Evolutionary conservation across 2,888 invertebrate species (phyloP).

Genomic region (Acronicta alni): DNA sequence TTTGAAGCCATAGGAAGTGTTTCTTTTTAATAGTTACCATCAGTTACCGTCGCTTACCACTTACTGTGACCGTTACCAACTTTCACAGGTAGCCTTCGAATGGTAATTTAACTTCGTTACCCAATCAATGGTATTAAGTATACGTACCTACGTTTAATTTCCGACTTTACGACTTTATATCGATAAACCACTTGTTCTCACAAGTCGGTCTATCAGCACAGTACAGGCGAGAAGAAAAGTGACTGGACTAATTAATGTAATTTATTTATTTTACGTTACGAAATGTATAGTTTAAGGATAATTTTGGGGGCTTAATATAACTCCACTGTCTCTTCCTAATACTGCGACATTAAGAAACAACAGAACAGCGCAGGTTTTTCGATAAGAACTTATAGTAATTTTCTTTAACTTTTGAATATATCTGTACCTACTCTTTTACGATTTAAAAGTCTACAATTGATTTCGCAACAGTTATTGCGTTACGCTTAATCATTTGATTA

Average conservation of each 20-base stretch:
- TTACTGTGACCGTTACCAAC: constrained; percentile 23
- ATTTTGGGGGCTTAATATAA: too few relatives aligned
- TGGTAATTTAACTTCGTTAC: constrained; percentile 59
- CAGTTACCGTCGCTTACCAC: constrained; percentile 28
- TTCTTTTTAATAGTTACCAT: constrained; percentile 38
- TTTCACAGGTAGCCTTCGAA: constrained; percentile 55
- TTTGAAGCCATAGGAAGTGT: constrained; percentile 34
- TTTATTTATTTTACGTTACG: not conserved
- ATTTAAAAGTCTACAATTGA: constrained; percentile 69
- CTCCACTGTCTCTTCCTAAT: too few relatives aligned
- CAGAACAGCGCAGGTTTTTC: too few relatives aligned
- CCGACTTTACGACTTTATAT: constrained; percentile 65
- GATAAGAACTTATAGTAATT: too few relatives aligned
- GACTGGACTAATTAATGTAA: constrained; percentile 13
- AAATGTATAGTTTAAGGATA: too few relatives aligned
- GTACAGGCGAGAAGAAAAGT: constrained; percentile 44
- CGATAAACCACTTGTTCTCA: constrained; percentile 64
- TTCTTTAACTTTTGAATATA: constrained; percentile 18
- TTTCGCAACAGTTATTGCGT: constrained; percentile 63
- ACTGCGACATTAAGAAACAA: too few relatives aligned
- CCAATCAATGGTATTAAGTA: constrained; percentile 49
- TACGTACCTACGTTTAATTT: constrained; percentile 54
- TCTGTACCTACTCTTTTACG: constrained; percentile 52
- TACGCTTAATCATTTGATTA: constrained; percentile 52
- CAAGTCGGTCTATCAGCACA: constrained; percentile 48